These are phyloP conservation scores for Brenthis daphne DNA, from an alignment of 2,888 invertebrate genomes.

Conservation along the genomic window DNA sequence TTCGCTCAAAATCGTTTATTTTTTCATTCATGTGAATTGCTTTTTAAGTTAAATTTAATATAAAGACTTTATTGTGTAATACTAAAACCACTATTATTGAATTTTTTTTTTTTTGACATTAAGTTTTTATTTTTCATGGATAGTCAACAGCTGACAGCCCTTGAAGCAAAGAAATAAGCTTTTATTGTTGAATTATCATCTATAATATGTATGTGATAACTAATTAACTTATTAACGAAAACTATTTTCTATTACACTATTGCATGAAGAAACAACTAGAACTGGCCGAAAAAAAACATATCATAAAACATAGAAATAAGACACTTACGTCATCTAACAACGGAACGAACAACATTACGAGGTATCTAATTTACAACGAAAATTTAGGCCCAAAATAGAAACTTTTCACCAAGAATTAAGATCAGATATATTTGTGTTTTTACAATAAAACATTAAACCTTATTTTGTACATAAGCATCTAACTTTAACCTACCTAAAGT, in stretches of 20 bases:
- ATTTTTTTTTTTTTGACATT: neutral
- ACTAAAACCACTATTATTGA: no score
- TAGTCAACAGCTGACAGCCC: conserved; percentile 36
- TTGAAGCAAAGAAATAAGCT: conserved; percentile 72
- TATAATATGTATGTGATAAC: conserved; percentile 64
- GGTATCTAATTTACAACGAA: conserved; percentile 45
- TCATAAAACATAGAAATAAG: conserved; percentile 32
- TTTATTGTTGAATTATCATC: conserved; percentile 65
- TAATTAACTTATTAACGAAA: conserved; percentile 58
- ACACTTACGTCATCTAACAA: conserved; percentile 40
- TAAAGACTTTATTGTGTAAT: no score
- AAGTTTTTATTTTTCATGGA: neutral
- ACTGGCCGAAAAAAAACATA: conserved; percentile 56
- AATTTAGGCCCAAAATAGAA: conserved; percentile 58
- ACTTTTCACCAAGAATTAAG: conserved; percentile 41
- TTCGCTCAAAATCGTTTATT: no score
- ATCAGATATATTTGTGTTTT: conserved; percentile 43
- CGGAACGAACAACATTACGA: conserved; percentile 39
- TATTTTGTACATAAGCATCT: conserved; percentile 73
- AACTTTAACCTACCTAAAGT: conserved; percentile 69
- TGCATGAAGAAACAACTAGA: conserved; percentile 56
- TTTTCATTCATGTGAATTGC: no score
- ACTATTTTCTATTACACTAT: conserved; percentile 53
- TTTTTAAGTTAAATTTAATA: no score
- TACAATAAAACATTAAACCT: conserved; percentile 54